Evolutionary conservation across 2,113 vertebrate genomes (phyloP), one percentile per base, ranked within the genome.

Genomic region (Sorex fumeus): DNA sequence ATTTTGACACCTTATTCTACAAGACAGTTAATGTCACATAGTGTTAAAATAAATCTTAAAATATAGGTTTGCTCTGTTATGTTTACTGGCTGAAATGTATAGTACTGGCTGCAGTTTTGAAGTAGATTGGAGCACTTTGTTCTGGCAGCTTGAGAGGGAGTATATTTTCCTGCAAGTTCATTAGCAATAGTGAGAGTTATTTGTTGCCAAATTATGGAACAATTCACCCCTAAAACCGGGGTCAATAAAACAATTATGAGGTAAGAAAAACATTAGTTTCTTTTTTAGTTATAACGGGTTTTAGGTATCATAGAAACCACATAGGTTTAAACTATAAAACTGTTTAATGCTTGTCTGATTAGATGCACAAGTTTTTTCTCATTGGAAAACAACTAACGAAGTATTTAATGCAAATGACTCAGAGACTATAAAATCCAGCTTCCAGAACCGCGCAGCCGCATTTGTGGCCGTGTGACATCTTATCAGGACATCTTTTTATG

Each of bases 351-450:
- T 40, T 40, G 40, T 50, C 47, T 50, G 47, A 50, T 40, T 40
- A 40, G 7, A 40, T 3, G 40, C 40, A 40, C 47, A 50, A 6
- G 21, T 5, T 81, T 8, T 57, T 88, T 75, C 34, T 83, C 87
- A 62, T n/a, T 81, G 47, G 50, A 71, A 75, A 89, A 93, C 5
- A 57, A 15, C 3, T 28, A 70, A 43, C 25, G n/a, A 78, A 23
- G 10, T 80, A 40, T 27, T 87, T 78, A 72, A 78, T 57, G 84
- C 36, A 60, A 28, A 88, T n/a, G n/a, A n/a, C n/a, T n/a, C n/a
- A n/a, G n/a, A n/a, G n/a, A n/a, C n/a, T n/a, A n/a, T n/a, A n/a
- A n/a, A n/a, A n/a, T n/a, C n/a, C n/a, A n/a, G n/a, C n/a, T n/a
- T n/a, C n/a, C n/a, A n/a, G n/a, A n/a, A n/a, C n/a, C n/a, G n/a